Evolutionary conservation across 2,888 invertebrate genomes (phyloP), one percentile per base, ranked within the genome.

Genomic region (Melolontha melolontha): DNA sequence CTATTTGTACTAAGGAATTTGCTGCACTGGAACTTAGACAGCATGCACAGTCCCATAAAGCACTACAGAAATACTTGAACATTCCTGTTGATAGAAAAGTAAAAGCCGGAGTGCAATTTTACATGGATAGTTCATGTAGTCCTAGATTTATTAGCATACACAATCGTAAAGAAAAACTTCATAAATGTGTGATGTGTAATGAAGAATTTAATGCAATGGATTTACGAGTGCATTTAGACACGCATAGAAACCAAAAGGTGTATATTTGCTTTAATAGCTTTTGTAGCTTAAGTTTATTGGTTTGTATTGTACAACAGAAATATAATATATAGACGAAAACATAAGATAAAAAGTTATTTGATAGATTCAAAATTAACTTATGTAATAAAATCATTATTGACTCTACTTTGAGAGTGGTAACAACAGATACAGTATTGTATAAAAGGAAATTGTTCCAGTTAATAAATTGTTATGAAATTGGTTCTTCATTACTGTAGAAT

Each of bases 1-100:
- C 79, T 14, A 75, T 79, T 47, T 79, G 79, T 57, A 75, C 75
- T 2, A 73, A 73, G 70, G 76, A 77, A 71, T 74, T 79, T 44
- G 42, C 74, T 7, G 76, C 78, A 1, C 71, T 74, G 47, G 75
- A 77, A 55, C 70, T 79, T 42, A 64, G 76, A 59, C 67, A 75
- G 34, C 79, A 79, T 66, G 76, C 75, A 16, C 76, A 76, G 42
- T 75, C 72, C 27, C 79, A 79, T 52, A 79, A 77, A 70, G 75
- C 77, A 1, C 66, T 79, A n/a, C 75, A 76, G 69, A 79, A 77
- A 54, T 79, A 79, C 68, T 69, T 78, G 39, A 74, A 39, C 27
- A 76, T 77, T 55, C 72, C 76, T 6, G 12, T 42, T 8, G 69
- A 73, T 8, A 12, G 66, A 11, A 78, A 73, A 73, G 72, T 77